phyloP scores from a whole-genome alignment of 2,113 vertebrate genomes.

The Deroptyus accipitrinus region DNA sequence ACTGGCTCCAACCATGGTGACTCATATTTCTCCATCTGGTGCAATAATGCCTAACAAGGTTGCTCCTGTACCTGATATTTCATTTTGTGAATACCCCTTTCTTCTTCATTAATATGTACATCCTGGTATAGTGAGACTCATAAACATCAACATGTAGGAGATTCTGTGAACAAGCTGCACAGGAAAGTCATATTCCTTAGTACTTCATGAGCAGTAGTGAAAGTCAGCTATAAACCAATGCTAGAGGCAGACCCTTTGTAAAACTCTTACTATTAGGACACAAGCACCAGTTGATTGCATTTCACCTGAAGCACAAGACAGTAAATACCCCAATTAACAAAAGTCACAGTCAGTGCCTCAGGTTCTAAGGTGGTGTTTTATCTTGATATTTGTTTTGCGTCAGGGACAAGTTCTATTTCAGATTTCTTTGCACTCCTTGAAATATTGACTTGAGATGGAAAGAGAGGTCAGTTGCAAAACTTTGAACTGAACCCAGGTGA shows the following conservation, averaged over 20 bases:
- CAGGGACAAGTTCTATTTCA: not conserved
- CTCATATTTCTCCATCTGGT: not conserved
- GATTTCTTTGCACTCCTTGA: not conserved
- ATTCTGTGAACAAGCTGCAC: not conserved
- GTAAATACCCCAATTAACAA: not conserved
- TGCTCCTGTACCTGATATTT: not conserved
- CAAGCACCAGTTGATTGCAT: not conserved
- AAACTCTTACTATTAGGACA: not conserved
- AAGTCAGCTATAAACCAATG: not conserved
- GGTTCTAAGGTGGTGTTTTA: not conserved
- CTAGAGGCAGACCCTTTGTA: not conserved
- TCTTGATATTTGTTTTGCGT: constrained; percentile 18
- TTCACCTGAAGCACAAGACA: not conserved
- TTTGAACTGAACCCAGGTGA: not conserved
- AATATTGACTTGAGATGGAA: not conserved
- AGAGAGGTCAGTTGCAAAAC: not conserved
- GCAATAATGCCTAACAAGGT: not conserved
- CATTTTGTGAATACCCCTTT: not conserved
- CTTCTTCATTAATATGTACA: not conserved
- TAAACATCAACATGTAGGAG: not conserved
- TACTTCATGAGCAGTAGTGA: not conserved
- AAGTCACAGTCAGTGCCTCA: not conserved
- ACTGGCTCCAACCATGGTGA: not conserved
- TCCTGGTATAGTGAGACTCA: not conserved
- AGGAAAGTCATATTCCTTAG: not conserved